Evolutionary conservation across 2,797 vertebrate species (phyloP).

Genomic region (Cryptoblepharus egeriae): DNA sequence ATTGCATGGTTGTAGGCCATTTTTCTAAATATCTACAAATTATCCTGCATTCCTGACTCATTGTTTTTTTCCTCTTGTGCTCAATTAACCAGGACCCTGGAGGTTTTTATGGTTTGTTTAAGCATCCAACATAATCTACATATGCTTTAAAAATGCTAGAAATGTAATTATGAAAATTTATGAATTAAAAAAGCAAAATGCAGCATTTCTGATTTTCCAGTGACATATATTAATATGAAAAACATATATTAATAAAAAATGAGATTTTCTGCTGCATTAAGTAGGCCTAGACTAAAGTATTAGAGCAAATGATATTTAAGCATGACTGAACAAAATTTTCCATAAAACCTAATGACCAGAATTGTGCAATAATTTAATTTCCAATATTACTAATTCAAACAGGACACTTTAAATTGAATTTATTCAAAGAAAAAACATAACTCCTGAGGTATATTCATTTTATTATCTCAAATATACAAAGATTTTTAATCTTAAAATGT

Average conservation of each 20-base stretch:
- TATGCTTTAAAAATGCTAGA: constrained; percentile 53
- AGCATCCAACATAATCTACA: constrained; percentile 57
- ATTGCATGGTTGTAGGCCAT: constrained; percentile 13
- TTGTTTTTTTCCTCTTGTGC: constrained; percentile 15
- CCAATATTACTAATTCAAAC: constrained; percentile 68
- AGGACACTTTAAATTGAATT: constrained; percentile 69
- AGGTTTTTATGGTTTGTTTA: constrained; percentile 41
- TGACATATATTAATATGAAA: constrained; percentile 51
- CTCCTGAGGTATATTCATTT: not conserved
- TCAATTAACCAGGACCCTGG: constrained; percentile 49
- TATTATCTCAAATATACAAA: not conserved
- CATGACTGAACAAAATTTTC: constrained; percentile 69
- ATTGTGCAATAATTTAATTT: constrained; percentile 63
- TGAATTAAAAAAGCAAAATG: constrained; percentile 53
- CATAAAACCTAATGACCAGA: constrained; percentile 69
- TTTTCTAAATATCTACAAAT: constrained; percentile 43
- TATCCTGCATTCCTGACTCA: constrained; percentile 36
- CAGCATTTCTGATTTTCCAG: constrained; percentile 31
- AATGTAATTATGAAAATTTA: constrained; percentile 64
- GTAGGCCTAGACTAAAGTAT: constrained; percentile 57
- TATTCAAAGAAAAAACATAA: constrained; percentile 2
- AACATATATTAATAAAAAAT: constrained; percentile 52
- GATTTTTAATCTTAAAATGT: not conserved
- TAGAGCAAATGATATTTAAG: constrained; percentile 65
- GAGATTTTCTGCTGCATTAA: constrained; percentile 50